Evolutionary conservation across 2,797 vertebrate species (phyloP).

Genomic region (Clarias platycephalus): DNA sequence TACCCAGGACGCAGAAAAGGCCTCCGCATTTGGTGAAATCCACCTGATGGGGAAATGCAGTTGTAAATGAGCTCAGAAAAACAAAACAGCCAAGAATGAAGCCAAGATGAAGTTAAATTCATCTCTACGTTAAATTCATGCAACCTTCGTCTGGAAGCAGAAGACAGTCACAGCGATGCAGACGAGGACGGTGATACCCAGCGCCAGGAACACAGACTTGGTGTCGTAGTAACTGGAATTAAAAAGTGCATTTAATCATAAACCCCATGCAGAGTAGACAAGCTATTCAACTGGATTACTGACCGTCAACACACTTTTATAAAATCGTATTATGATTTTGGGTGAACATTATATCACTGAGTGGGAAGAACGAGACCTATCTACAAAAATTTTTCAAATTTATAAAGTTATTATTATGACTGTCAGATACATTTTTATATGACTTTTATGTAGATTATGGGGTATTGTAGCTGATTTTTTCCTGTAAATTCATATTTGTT

Average conservation of each 20-base stretch:
- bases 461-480: neutral
- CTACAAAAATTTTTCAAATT: neutral
- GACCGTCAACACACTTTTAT: too few species aligned
- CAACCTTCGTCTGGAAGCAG: slow-evolving; percentile 97
- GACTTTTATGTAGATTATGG: neutral
- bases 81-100: neutral
- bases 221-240: slow-evolving; percentile 78
- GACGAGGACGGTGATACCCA: slow-evolving; percentile 89
- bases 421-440: neutral
- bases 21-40: slow-evolving; percentile 94
- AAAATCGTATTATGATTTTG: too few species aligned
- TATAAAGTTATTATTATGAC: neutral
- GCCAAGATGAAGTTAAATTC: neutral
- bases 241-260: neutral
- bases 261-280: too few species aligned
- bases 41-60: slow-evolving; percentile 72
- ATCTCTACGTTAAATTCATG: neutral
- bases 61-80: neutral
- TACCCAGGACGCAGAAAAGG: slow-evolving; percentile 89
- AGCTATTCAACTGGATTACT: too few species aligned
- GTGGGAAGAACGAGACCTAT: neutral
- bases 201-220: slow-evolving; percentile 83
- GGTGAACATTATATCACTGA: too few species aligned
- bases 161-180: slow-evolving; percentile 91
- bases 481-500: neutral